Base-by-base conservation (phyloP, 2,888 invertebrate species). In the Drosophila borealis region DNA sequence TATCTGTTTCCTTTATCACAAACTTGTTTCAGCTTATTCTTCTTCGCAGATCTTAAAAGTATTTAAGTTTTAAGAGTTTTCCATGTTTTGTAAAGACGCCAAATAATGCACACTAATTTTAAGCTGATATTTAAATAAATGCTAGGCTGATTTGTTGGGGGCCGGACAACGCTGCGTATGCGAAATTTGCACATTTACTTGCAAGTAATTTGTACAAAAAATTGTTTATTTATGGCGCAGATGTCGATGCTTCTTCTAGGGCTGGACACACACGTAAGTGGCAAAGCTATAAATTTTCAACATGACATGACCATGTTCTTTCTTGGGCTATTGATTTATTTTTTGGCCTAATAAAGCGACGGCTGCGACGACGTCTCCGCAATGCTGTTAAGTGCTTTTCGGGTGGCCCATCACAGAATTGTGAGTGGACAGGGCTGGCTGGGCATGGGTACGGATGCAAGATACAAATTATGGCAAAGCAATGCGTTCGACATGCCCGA, bases 301-400 rank as follows among this genome's bases (percentile, higher is more conserved):
- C 83, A 83, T 77, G 83, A 78, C 83, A 73, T 55, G 56, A 34
- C 39, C 65, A 65, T 80, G 72, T 62, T 65, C 53, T 63, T 36
- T 50, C 44, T 49, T 53, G 39, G 50, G 48, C 17, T 53, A 80
- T 81, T 83, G 79, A 79, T 79, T 79, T 79, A 79, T 83, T 69
- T 29, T 69, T 66, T 54, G 64, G 62, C 44, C 78, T 77, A 80
- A 80, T 63, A 76, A 63, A 66, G 42, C 59, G 56, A 54, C 63
- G 61, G 57, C 53, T 62, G 51, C 41, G 57, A 21, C 69, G 54
- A 49, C 51, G 56, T 39, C 63, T 59, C 65, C 50, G 76, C 79
- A 81, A 61, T 64, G 68, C 63, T 59, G 53, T 78, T 64, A 74
- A 74, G 70, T 72, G 70, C 70, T 70, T 55, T 61, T 69, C 21